Conservation (phyloP, 2,888 invertebrate genomes). For the Orthosia cruda region DNA sequence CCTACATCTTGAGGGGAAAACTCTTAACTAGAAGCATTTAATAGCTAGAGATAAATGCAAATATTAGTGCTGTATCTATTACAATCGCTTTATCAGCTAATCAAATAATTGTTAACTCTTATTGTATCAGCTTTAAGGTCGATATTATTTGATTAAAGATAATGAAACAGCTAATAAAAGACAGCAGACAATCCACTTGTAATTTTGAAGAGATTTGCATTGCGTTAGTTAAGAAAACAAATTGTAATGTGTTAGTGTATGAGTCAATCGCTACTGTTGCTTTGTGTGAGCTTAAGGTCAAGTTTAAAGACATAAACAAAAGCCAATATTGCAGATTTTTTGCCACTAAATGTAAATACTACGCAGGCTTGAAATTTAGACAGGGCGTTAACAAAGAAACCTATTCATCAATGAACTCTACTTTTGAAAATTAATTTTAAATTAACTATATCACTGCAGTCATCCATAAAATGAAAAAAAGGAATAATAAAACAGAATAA, state of each 20-base stretch:
- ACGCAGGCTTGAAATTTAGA: neutral
- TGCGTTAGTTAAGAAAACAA: constrained; percentile 45
- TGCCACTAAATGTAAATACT: no score
- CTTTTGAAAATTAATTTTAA: neutral
- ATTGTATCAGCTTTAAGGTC: constrained; percentile 42
- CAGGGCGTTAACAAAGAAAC: neutral
- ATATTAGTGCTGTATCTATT: constrained; percentile 54
- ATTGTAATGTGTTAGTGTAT: constrained; percentile 34
- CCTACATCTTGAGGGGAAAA: constrained; percentile 46
- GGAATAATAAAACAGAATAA: no score
- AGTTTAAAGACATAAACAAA: constrained; percentile 4
- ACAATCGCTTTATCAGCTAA: constrained; percentile 53
- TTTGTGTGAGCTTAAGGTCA: constrained; percentile 40
- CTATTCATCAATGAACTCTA: no score
- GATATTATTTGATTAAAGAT: constrained; percentile 29
- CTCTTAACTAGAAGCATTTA: constrained; percentile 36
- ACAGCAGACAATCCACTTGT: constrained; percentile 34
- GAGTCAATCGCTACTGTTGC: constrained; percentile 48
- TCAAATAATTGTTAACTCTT: constrained; percentile 45
- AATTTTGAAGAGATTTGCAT: constrained; percentile 44
- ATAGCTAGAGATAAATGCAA: constrained; percentile 48
- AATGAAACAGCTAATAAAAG: constrained; percentile 19
- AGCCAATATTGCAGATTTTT: constrained; percentile 16
- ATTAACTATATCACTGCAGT: no score
- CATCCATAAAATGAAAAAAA: no score